Conservation (phyloP, 2,113 vertebrate genomes). For the Lucifuga dentata region DNA sequence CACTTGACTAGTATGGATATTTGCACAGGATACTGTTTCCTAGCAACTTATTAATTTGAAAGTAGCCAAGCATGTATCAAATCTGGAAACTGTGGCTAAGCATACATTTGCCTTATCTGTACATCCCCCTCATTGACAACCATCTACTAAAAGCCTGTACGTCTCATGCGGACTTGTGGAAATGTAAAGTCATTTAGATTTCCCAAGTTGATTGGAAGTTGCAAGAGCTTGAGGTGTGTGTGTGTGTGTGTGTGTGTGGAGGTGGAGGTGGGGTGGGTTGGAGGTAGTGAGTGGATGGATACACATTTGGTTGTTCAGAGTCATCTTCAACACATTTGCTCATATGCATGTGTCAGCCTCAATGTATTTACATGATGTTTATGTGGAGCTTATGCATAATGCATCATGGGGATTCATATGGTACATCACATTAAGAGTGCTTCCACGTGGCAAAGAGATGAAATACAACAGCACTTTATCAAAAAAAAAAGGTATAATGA, state of each 20-base stretch:
- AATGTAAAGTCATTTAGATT: conserved; percentile 38
- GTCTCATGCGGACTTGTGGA: conserved; percentile 21
- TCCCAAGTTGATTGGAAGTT: conserved; percentile 34
- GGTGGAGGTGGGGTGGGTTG: no score
- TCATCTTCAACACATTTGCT: no score
- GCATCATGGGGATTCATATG: conserved; percentile 16
- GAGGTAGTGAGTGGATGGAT: conserved; percentile 4
- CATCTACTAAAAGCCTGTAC: conserved; percentile 9
- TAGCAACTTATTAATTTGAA: conserved; percentile 4
- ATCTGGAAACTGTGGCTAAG: no score
- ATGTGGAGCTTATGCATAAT: conserved; percentile 31
- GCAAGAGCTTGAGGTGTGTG: conserved; percentile 5
- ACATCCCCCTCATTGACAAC: not conserved
- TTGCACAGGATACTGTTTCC: conserved; percentile 4
- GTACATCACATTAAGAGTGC: conserved; percentile 6
- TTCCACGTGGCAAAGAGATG: conserved; percentile 15
- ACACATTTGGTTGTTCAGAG: conserved; percentile 14
- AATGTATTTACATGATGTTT: conserved; percentile 20
- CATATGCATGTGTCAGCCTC: conserved; percentile 19
- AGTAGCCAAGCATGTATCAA: not conserved
- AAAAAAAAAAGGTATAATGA: conserved; percentile 19
- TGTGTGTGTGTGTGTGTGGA: not conserved
- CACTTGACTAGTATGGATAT: no score
- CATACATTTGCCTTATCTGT: conserved; percentile 13
- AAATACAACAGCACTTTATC: conserved; percentile 34